Conservation (phyloP, 1,140 invertebrate genomes). For the Uloborus diversus region DNA sequence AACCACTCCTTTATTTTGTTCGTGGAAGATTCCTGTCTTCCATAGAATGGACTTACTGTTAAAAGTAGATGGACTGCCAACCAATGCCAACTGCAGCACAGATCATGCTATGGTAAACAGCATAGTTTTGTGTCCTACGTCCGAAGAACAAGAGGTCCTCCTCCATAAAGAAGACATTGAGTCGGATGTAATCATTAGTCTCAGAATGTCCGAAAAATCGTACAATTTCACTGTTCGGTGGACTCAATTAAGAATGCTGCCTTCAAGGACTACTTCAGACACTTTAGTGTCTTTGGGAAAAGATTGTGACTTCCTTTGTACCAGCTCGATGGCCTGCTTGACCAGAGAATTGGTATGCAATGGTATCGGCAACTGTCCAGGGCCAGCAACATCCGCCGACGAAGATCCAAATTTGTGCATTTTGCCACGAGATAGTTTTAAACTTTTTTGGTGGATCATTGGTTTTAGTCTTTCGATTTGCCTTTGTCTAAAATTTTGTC, state of each 20-base stretch:
- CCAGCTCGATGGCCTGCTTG: constrained; percentile 81
- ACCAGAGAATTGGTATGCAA: constrained; percentile 83
- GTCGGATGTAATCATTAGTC: constrained; percentile 17
- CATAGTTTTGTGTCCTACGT: constrained; percentile 4
- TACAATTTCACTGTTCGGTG: constrained; percentile 56
- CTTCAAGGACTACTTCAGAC: constrained; percentile 29
- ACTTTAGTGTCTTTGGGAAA: constrained; percentile 52
- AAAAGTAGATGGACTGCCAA: constrained; percentile 45
- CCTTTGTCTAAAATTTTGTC: constrained; percentile 28
- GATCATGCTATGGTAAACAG: constrained; percentile 36
- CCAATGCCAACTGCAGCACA: constrained; percentile 42
- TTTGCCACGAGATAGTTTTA: constrained; percentile 35
- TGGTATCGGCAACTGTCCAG: constrained; percentile 83
- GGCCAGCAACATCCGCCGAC: constrained; percentile 23
- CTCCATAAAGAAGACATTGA: constrained; percentile 44
- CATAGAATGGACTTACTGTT: constrained; percentile 57
- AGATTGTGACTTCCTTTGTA: constrained; percentile 81
- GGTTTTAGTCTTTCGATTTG: constrained; percentile 37
- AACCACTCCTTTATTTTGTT: constrained; percentile 49
- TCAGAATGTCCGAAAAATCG: constrained; percentile 17
- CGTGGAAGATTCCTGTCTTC: constrained; percentile 56
- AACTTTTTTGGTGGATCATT: constrained; percentile 51
- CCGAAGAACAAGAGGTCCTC: constrained; percentile 30
- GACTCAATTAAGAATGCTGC: constrained; percentile 58
- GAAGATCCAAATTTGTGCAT: constrained; percentile 35